Percentiles rank a stretch among this genome's conserved stretches.
phyloP scores from a whole-genome alignment of 2,888 invertebrate genomes.

The Megamerina dolium region DNA sequence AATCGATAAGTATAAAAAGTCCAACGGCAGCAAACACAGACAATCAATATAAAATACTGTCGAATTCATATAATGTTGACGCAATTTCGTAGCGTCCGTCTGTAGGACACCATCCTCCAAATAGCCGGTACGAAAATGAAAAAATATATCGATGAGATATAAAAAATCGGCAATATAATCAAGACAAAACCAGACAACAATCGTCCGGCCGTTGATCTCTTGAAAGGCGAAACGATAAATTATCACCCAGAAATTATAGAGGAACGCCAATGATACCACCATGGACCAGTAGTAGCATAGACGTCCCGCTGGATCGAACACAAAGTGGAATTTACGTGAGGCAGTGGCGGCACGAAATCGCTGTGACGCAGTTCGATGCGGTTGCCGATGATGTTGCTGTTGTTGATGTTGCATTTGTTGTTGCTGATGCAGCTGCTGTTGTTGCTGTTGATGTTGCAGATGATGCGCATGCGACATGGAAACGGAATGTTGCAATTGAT shows the following conservation, averaged over 20 bases:
- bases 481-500: conserved; percentile 23
- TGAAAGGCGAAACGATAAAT: conserved; percentile 98
- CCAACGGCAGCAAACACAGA: conserved; percentile 92
- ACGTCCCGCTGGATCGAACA: conserved; percentile 96
- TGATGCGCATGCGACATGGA: conserved; percentile 24
- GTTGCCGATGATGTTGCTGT: conserved; percentile 28
- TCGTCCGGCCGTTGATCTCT: conserved; percentile 89
- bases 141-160: conserved; percentile 91
- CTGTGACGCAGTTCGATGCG: conserved; percentile 43
- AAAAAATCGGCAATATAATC: conserved; percentile 96
- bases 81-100: conserved; percentile 87
- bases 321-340: conserved; percentile 77
- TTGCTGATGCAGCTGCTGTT: conserved; percentile 28
- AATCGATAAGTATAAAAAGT: conserved; percentile 96
- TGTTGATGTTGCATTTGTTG: conserved; percentile 21
- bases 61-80: conserved; percentile 96
- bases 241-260: conserved; percentile 97
- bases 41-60: conserved; percentile 98
- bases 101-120: conserved; percentile 96
- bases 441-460: conserved; percentile 26
- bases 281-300: conserved; percentile 96
- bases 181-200: conserved; percentile 92
- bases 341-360: conserved; percentile 43
- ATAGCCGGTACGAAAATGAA: conserved; percentile 96
- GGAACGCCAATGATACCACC: conserved; percentile 92